Conservation (phyloP, 2,797 vertebrate species). For the Melanotaenia trifasciata region DNA sequence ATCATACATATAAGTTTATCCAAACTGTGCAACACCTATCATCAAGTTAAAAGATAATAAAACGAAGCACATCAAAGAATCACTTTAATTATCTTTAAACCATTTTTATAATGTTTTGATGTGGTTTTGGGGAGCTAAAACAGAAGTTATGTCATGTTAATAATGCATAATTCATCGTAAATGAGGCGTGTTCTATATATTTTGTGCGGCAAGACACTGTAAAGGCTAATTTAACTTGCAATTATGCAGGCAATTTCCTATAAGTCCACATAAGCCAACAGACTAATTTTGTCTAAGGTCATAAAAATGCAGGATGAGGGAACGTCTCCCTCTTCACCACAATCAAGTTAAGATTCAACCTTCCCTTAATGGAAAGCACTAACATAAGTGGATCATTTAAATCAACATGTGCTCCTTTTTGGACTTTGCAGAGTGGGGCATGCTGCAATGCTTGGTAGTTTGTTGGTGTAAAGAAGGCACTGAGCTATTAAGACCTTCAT, state of each 20-base stretch:
- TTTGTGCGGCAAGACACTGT: conserved; percentile 49
- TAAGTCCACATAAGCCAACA: conserved; percentile 54
- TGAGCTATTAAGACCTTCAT: conserved; percentile 59
- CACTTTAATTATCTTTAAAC: conserved; percentile 24
- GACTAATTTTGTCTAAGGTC: conserved; percentile 53
- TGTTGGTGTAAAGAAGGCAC: conserved; percentile 45
- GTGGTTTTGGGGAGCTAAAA: conserved; percentile 34
- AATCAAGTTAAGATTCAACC: conserved; percentile 63
- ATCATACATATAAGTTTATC: conserved; percentile 12
- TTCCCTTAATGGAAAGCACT: conserved; percentile 62
- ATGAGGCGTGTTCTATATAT: conserved; percentile 63
- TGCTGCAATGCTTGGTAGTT: conserved; percentile 27
- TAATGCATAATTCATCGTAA: conserved; percentile 56
- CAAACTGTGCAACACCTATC: conserved; percentile 19
- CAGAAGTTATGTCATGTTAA: conserved; percentile 59
- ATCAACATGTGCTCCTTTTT: conserved; percentile 33
- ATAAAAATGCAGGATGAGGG: conserved; percentile 62
- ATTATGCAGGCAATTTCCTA: conserved; percentile 70
- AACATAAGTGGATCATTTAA: conserved; percentile 58
- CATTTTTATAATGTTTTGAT: conserved; percentile 37
- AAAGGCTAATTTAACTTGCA: conserved; percentile 68
- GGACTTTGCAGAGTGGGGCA: conserved; percentile 32
- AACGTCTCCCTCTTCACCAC: conserved; percentile 52
- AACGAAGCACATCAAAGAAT: conserved; percentile 21
- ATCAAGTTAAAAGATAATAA: conserved; percentile 23